Percentiles rank a stretch among this genome's conserved stretches.
phyloP scores from a whole-genome alignment of 1,140 invertebrate species.

The Brachionus paranguensis region DNA sequence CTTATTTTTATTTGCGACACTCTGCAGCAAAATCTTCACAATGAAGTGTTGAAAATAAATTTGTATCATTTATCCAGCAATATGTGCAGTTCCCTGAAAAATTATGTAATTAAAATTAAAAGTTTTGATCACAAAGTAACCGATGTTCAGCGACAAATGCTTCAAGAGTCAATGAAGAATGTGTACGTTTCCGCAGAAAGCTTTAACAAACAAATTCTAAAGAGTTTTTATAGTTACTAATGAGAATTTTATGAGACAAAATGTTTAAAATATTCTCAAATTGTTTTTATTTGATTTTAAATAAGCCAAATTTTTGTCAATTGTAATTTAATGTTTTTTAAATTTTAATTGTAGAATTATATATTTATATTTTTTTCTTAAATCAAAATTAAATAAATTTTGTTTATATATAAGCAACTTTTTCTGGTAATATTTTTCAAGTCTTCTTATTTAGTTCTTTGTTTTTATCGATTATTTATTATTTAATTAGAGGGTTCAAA shows the following conservation, averaged over 20 bases:
- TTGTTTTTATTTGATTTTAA: not conserved
- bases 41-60: slow-evolving; percentile 27
- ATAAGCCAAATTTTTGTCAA: not conserved
- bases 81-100: slow-evolving; percentile 29
- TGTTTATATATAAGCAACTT: not conserved
- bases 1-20: slow-evolving; percentile 36
- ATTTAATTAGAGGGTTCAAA: no score
- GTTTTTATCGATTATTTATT: no score
- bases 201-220: slow-evolving; percentile 27
- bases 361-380: not conserved
- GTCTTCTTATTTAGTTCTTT: not conserved
- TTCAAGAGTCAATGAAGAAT: not conserved
- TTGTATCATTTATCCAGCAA: not conserved
- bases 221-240: slow-evolving; percentile 10
- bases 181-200: not conserved
- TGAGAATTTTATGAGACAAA: not conserved
- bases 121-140: not conserved
- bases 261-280: not conserved
- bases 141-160: not conserved
- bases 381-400: not conserved
- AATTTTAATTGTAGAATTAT: not conserved
- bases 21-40: slow-evolving; percentile 12
- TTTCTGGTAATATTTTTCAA: not conserved
- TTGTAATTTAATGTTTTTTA: not conserved
- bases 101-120: slow-evolving; percentile 26